Base-by-base conservation (phyloP, 2,888 invertebrate species). In the Trachelus tabidus region DNA sequence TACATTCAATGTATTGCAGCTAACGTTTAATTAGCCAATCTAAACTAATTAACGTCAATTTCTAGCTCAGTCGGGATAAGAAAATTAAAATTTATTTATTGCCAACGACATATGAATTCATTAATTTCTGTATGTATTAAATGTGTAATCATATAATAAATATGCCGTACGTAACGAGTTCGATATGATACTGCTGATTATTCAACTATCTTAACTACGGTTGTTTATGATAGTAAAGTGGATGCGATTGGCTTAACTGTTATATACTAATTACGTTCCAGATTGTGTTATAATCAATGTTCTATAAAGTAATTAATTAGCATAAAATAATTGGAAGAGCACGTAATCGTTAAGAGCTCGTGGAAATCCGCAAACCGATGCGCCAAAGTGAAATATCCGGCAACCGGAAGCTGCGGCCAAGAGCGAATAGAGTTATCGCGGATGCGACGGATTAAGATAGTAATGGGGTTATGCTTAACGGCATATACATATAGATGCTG, bases 381-480 rank as follows among this genome's bases (percentile, higher is more conserved):
- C 71, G 23, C 33, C 71, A 71, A 71, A 71, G 71, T 71, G 71
- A 71, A 71, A 71, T 34, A 33, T 71, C 71, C 71, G 71, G 34
- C 71, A 71, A 71, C 31, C 71, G 71, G 71, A 71, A 71, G 71
- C 23, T 6, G 71, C 33, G 34, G 34, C 31, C 33, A 71, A 31
- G 71, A 69, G 78, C 79, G 81, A 81, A 79, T 83, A 79, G 81
- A 77, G 79, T 84, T 85, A 82, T 83, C 86, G 73, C 88, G 87
- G 88, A 88, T 87, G 85, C 83, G 79, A 83, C 82, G 81, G 83
- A 88, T 88, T 88, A 88, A 86, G 84, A 87, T 84, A 81, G 83
- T 87, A 87, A 89, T 83, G 84, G 87, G 87, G 87, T 86, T 86
- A 85, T 82, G 78, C 82, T 81, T 84, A 76, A 79, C 80, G 86